These are phyloP conservation scores for Capitulum mitella DNA, from an alignment of 2,888 invertebrate species.

Conservation along the genomic window DNA sequence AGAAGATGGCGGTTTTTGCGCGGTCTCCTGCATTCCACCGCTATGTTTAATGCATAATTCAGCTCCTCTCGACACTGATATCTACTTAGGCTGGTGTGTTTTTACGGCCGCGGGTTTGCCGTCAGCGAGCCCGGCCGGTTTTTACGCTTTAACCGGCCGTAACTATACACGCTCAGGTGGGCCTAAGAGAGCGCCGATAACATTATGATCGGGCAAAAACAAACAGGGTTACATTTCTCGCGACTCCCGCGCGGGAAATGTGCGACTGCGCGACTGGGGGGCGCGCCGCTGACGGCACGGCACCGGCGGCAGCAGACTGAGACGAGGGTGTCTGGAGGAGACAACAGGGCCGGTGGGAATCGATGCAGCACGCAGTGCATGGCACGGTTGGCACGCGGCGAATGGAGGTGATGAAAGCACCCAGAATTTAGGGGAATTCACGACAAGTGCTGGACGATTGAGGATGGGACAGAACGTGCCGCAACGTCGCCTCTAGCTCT, in stretches of 20 bases:
- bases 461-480: no score
- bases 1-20: constrained; percentile 4
- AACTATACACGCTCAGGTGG: background rate
- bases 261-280: background rate
- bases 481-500: no score
- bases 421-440: no score
- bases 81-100: background rate
- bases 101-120: background rate
- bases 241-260: no score
- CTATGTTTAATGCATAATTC: constrained; percentile 14
- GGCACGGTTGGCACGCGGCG: no score
- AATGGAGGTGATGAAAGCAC: no score
- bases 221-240: background rate
- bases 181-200: background rate
- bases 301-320: no score
- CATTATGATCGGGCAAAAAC: constrained; percentile 2
- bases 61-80: constrained; percentile 8
- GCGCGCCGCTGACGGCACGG: no score
- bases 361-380: no score
- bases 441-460: no score
- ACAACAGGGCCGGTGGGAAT: no score
- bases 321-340: no score
- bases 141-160: background rate
- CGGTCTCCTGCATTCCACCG: background rate
- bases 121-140: background rate